Evolutionary conservation across 2,797 vertebrate species (phyloP), one percentile per base, ranked within the genome.

Genomic region (Oceanodroma leucorhoa): DNA sequence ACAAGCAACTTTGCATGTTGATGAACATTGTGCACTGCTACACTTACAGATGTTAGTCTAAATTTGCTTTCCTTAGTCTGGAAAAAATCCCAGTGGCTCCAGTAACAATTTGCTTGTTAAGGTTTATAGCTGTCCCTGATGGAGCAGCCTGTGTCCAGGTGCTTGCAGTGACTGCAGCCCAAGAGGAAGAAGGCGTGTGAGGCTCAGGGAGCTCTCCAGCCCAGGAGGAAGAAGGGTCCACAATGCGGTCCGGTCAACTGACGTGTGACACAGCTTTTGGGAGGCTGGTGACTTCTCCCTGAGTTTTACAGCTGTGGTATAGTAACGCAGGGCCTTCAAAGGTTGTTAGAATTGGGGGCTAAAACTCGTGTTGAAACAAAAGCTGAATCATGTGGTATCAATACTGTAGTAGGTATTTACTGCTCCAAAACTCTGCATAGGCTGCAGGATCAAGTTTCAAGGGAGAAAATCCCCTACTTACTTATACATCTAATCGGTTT

Each of bases 141-240:
- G 45, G 64, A 75, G 36, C 26, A 64, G 21, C 29, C 29, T 2
- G 1, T 6, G 30, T 23, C 54, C 54, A 66, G 72, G 62, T 62
- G 57, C 38, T 91, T 14, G 1, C 65, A 6, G 26, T 24, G 36
- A 6, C 50, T 77, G 29, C 19, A 70, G n/a, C 38, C 29, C 34
- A 30, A 45, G 89, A 51, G 24, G 43, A 65, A 7, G 24, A n/a
- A 54, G 22, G 9, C 1, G 0, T 0, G 0, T 29, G 51, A 62
- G 29, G 12, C 23, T 78, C 7, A 7, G 5, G 10, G 26, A 45
- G 9, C 7, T 38, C 21, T 53, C 22, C 54, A 53, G 46, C 9
- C 30, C 15, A 23, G 51, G 14, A 51, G 51, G 40, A 58, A 34
- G 29, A 48, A 46, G 26, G 26, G 40, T 51, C 29, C 48, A 23